Percentiles rank a stretch among this genome's conserved stretches.
Evolutionary conservation across 2,888 invertebrate species (phyloP).

Genomic region (Dendrolimus pini): DNA sequence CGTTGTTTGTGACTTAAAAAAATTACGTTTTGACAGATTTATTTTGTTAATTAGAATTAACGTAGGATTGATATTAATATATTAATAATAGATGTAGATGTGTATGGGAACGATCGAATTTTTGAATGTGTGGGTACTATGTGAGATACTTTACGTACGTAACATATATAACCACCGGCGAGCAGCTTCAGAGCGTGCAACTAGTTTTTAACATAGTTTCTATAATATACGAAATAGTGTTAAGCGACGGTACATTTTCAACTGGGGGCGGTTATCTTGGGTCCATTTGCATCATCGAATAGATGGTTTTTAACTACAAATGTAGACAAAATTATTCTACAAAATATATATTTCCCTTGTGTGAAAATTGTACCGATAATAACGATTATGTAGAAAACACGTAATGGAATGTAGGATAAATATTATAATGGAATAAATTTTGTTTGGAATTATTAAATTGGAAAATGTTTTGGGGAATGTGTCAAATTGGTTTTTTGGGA

Average conservation of each 20-base stretch:
- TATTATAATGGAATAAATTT: conserved; percentile 20
- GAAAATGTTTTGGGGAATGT: conserved; percentile 57
- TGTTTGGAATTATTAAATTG: conserved; percentile 38
- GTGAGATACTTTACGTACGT: conserved; percentile 46
- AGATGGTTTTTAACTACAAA: conserved; percentile 24
- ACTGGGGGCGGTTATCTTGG: conserved; percentile 26
- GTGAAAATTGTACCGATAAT: conserved; percentile 22
- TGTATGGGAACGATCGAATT: conserved; percentile 65
- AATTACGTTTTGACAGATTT: conserved; percentile 63
- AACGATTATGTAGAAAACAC: conserved; percentile 51
- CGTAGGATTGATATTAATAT: conserved; percentile 36
- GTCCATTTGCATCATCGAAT: conserved; percentile 21
- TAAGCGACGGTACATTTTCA: conserved; percentile 33
- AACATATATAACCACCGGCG: conserved; percentile 60
- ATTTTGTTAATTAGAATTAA: conserved; percentile 50
- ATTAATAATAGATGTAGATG: conserved; percentile 17
- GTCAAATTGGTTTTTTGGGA: conserved; percentile 60
- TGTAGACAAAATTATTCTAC: conserved; percentile 16
- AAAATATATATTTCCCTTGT: conserved; percentile 14
- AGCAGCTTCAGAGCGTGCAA: conserved; percentile 68
- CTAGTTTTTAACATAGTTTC: conserved; percentile 45
- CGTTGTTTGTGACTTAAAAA: conserved; percentile 59
- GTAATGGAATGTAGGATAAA: conserved; percentile 55
- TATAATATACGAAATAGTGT: conserved; percentile 41
- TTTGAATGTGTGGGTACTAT: conserved; percentile 35